Percentiles rank a stretch among this genome's conserved stretches.
These are phyloP conservation scores for Xenopus tropicalis DNA, from an alignment of 2,113 vertebrate genomes.

Conservation along the genomic window DNA sequence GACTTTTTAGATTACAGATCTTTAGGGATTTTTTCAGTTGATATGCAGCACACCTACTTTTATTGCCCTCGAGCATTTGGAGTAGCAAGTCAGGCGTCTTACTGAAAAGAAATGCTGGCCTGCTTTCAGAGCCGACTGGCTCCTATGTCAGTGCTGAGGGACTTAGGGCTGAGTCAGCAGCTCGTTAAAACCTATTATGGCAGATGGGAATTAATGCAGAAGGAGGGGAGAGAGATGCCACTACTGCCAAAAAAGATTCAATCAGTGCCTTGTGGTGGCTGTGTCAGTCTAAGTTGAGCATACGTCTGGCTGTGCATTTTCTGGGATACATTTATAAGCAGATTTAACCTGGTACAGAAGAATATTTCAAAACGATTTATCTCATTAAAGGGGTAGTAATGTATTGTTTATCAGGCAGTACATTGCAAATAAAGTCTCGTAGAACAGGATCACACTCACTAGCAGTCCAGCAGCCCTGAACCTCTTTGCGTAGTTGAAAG, in stretches of 20 bases:
- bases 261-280: slow-evolving; percentile 4
- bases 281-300: not conserved
- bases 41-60: not conserved
- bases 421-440: too few relatives aligned
- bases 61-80: not conserved
- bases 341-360: not conserved
- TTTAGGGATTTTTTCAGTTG: not conserved
- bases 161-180: slow-evolving; percentile 2
- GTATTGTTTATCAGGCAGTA: too few relatives aligned
- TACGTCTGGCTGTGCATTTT: not conserved
- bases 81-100: not conserved
- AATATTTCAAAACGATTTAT: too few relatives aligned
- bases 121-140: slow-evolving; percentile 1
- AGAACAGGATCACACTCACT: too few relatives aligned
- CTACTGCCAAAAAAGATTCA: slow-evolving; percentile 5
- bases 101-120: not conserved
- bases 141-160: slow-evolving; percentile 6
- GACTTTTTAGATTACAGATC: slow-evolving; percentile 1
- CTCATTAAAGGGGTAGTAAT: too few relatives aligned
- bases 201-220: slow-evolving; percentile 11
- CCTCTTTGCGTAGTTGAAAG: too few relatives aligned
- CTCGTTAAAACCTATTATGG: slow-evolving; percentile 7
- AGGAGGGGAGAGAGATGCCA: not conserved
- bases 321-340: not conserved
- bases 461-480: too few relatives aligned